Evolutionary conservation across 2,797 vertebrate genomes (phyloP), one percentile per base, ranked within the genome.

Genomic region (Fistularia tabacaria): DNA sequence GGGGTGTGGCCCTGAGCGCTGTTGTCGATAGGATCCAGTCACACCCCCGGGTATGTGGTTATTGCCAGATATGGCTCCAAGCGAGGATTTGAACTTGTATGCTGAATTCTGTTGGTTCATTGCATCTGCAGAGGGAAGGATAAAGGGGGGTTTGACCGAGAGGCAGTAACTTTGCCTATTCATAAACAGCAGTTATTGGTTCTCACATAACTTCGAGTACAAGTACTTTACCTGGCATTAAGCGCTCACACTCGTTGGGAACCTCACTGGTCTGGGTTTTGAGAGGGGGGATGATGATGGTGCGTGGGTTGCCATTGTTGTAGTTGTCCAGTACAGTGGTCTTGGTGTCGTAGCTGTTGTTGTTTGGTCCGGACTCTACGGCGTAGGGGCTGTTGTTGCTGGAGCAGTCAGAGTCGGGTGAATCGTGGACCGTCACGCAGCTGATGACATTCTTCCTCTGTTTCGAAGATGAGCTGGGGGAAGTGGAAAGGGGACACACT

Each of bases 391-490:
- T 98, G 90, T 92, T 94, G 92, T 93, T 92, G 87, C 93, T 94
- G 73, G 96, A 99, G 62, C 93, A 94, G 77, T 97, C 93, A 0
- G 95, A 99, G 85, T 94, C 93, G 1, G 96, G 97, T 0, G 97
- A 99, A 81, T 99, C 97, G 0, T 99, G 96, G 80, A 99, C 97
- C 0, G 97, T 99, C 82, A 99, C 97, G 4, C 97, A 99, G 88
- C 97, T 99, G 87, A 99, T 99, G 80, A 99, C 95, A 7, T 98
- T 98, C 86, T 98, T 98, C 71, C 96, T 94, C 69, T 98, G 96
- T 84, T 99, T 99, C 69, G 94, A 95, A 76, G 94, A 90, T 5
- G 91, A 93, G 91, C 95, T 98, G 88, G 12, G 40, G 48, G 88
- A 91, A 49, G 0, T 53, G 25, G 62, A 49, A 38, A 5, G 8